These are phyloP conservation scores for Elmis aenea DNA, from an alignment of 2,888 invertebrate genomes.

Conservation along the genomic window DNA sequence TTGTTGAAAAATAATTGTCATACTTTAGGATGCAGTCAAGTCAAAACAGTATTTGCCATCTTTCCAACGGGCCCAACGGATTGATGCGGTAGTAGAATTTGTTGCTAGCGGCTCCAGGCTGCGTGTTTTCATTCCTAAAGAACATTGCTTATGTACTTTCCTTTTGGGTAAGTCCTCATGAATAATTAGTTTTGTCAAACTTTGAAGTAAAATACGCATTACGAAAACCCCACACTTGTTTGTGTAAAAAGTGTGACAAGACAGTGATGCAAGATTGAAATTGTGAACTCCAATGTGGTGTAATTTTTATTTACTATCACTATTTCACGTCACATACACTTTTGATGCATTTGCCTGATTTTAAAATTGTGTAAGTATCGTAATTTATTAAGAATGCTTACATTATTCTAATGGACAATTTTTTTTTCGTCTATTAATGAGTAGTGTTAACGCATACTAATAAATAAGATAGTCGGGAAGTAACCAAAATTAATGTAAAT, in stretches of 20 bases:
- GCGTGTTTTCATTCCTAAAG: slow-evolving; percentile 89
- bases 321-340: slow-evolving; percentile 21
- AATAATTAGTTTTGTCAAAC: slow-evolving; percentile 22
- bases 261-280: slow-evolving; percentile 17
- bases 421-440: too few species aligned
- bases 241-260: slow-evolving; percentile 8
- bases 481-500: too few species aligned
- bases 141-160: slow-evolving; percentile 92
- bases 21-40: slow-evolving; percentile 67
- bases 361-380: too few species aligned
- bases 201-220: slow-evolving; percentile 8
- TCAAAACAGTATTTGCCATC: slow-evolving; percentile 91
- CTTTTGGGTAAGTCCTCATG: slow-evolving; percentile 77
- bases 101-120: slow-evolving; percentile 94
- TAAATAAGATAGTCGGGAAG: too few species aligned
- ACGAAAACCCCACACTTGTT: slow-evolving; percentile 11
- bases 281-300: slow-evolving; percentile 19
- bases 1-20: slow-evolving; percentile 8
- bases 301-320: slow-evolving; percentile 5
- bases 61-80: slow-evolving; percentile 82
- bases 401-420: too few species aligned
- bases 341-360: slow-evolving; percentile 1
- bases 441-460: too few species aligned
- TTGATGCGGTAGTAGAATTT: slow-evolving; percentile 93
- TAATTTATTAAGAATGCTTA: too few species aligned